phyloP scores from a whole-genome alignment of 2,888 invertebrate species.

The Caenorhabditis panamensis region DNA sequence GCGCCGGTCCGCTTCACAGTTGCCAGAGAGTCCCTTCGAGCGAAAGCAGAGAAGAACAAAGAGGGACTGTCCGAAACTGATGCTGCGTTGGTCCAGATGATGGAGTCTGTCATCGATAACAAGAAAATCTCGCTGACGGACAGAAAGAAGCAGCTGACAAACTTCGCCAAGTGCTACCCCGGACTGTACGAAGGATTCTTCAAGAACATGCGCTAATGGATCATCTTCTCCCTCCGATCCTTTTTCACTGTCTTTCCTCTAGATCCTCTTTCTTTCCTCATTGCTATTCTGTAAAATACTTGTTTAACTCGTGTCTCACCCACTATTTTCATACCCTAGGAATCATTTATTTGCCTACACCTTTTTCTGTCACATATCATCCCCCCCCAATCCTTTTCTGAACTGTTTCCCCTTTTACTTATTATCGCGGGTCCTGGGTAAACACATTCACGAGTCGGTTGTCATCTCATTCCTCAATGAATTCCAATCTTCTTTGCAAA shows the following conservation, averaged over 20 bases:
- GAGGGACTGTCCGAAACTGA: slow-evolving; percentile 39
- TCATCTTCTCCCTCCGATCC: too few species aligned
- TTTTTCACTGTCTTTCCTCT: not conserved
- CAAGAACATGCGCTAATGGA: slow-evolving; percentile 32
- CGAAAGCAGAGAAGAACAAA: slow-evolving; percentile 6
- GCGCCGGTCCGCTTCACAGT: slow-evolving; percentile 46
- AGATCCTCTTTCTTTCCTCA: too few species aligned
- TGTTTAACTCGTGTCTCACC: too few species aligned
- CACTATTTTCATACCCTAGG: too few species aligned
- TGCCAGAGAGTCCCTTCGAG: slow-evolving; percentile 30
- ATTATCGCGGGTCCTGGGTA: not conserved
- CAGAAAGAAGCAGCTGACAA: slow-evolving; percentile 42
- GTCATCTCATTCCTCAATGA: not conserved
- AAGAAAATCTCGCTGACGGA: slow-evolving; percentile 41
- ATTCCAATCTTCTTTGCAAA: not conserved
- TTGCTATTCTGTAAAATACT: too few species aligned
- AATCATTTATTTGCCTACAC: too few species aligned
- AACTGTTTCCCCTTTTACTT: not conserved
- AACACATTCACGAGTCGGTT: too few species aligned
- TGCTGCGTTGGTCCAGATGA: slow-evolving; percentile 40
- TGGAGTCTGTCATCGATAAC: slow-evolving; percentile 46
- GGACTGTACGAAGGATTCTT: slow-evolving; percentile 38
- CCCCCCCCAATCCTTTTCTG: too few species aligned
- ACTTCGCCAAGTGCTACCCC: slow-evolving; percentile 50
- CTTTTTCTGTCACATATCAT: too few species aligned